Percentiles rank a stretch among this genome's conserved stretches.
phyloP scores from a whole-genome alignment of 2,797 vertebrate genomes.

The Bradypus variegatus region DNA sequence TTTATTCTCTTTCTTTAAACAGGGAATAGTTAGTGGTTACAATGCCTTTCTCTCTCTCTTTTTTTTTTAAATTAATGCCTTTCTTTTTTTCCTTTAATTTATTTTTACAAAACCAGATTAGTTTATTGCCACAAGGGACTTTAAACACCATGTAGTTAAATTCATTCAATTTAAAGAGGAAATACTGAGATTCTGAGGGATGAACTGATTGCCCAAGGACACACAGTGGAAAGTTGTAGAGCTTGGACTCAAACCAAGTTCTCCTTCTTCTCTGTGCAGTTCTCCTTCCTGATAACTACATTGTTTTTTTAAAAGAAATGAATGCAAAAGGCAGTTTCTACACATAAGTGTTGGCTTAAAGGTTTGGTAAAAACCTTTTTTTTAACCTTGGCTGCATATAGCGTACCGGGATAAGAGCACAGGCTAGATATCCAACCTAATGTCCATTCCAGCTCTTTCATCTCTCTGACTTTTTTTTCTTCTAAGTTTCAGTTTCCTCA shows the following conservation, averaged over 20 bases:
- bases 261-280: background rate
- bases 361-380: background rate
- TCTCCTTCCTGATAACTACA: background rate
- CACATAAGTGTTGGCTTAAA: background rate
- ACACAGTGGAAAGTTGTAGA: background rate
- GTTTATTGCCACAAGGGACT: background rate
- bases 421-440: background rate
- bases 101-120: background rate
- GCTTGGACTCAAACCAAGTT: background rate
- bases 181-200: background rate
- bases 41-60: background rate
- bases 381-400: background rate
- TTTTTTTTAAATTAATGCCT: background rate
- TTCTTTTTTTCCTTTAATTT: background rate
- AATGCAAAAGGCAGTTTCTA: background rate
- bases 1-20: background rate
- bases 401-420: background rate
- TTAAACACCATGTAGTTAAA: background rate
- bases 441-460: background rate
- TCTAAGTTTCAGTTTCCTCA: background rate
- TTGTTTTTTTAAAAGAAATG: background rate
- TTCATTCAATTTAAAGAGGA: background rate
- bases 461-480: background rate
- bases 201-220: background rate
- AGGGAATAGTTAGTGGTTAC: background rate